Percentiles rank a stretch among this genome's conserved stretches.
phyloP scores from a whole-genome alignment of 64 coral and sea anemone species.

The Actinia equina region DNA sequence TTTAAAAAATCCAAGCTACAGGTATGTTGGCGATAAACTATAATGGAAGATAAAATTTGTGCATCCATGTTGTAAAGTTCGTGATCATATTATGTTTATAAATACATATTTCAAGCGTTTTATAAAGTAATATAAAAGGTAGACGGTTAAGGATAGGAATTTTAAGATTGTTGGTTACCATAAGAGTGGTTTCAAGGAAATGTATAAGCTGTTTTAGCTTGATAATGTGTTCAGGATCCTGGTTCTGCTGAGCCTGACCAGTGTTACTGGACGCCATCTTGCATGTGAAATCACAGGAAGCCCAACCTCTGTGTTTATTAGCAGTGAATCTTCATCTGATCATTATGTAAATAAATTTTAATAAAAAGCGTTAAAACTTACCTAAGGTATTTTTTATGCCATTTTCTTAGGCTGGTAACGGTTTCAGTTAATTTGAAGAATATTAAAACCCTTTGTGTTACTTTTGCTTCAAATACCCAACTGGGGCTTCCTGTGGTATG shows the following conservation, averaged over 20 bases:
- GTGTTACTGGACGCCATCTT: constrained; percentile 24
- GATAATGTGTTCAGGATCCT: constrained; percentile 27
- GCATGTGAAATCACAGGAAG: not conserved
- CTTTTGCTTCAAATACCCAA: not conserved
- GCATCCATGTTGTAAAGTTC: not conserved
- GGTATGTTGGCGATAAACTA: not conserved
- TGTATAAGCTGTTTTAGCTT: constrained; percentile 21
- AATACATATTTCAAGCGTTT: not conserved
- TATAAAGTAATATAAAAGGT: not conserved
- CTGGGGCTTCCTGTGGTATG: not conserved
- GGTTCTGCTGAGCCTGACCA: not conserved
- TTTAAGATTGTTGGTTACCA: constrained; percentile 4
- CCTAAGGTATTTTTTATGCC: too few relatives aligned
- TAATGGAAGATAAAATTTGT: not conserved
- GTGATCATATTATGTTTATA: too few relatives aligned
- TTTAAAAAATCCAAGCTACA: not conserved
- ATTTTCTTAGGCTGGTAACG: too few relatives aligned
- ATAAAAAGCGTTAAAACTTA: too few relatives aligned
- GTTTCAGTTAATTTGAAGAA: too few relatives aligned
- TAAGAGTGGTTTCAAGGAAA: constrained; percentile 18
- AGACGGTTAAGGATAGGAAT: not conserved
- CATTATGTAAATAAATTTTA: too few relatives aligned
- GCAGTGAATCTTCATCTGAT: not conserved
- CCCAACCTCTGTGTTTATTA: not conserved
- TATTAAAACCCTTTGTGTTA: too few relatives aligned